Base-by-base conservation (phyloP, 2,797 vertebrate species). In the Miichthys miiuy region DNA sequence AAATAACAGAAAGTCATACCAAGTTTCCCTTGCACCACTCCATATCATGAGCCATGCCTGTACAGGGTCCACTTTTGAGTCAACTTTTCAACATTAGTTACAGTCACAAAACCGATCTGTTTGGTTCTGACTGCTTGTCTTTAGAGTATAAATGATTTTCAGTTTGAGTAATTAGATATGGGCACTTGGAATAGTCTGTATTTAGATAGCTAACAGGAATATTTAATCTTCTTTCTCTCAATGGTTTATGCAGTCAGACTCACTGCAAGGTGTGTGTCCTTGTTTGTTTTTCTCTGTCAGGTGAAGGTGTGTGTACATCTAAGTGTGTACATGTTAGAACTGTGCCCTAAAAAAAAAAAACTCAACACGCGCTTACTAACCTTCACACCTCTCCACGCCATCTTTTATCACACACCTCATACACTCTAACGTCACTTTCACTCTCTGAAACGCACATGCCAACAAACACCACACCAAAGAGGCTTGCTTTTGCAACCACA, bases 281-380 rank as follows among this genome's bases (percentile, higher is more conserved):
- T 3, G 0, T 69, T 60, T 56, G 80, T 81, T 82, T 78, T 72
- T 25, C 51, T 67, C 25, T 60, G 77, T 70, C 48, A 67, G 42
- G 2, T 78, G 57, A 67, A 87, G 76, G 81, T 79, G 84, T 82
- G 80, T 68, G 48, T 79, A 63, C 65, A 48, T 83, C 57, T 70
- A 68, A 77, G 72, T 83, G 70, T 20, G 34, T 57, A 48, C 61
- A 72, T 66, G 48, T 17, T 34, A 21, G n/a, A 58, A 72, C 12
- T 61, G 17, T 13, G 63, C 44, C n/a, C 14, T 25, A 64, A 47
- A 44, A 70, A 14, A 27, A 27, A 55, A 6, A 51, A 27, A 14
- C 9, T 56, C 2, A 38, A 54, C 55, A 17, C 6, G 21, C 13
- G 8, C 34, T 20, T 5, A 14, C 21, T 58, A 34, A 78, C 20